Evolutionary conservation across 2,797 vertebrate species (phyloP), one percentile per base, ranked within the genome.

Genomic region (Rhynchotus rufescens): DNA sequence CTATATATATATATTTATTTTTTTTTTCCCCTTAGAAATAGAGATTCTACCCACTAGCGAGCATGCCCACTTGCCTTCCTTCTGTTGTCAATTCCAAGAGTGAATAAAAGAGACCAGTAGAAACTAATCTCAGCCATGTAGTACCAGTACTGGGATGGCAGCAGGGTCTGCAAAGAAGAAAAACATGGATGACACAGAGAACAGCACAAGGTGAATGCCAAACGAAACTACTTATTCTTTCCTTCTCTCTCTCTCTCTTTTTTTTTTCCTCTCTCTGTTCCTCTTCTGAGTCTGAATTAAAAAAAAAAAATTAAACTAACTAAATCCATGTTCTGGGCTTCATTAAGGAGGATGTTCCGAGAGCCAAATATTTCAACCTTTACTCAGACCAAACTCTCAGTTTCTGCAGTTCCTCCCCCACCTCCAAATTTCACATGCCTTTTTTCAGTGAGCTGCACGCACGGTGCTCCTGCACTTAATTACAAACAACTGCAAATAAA

Each of bases 141-240:
- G 96, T 99, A 99, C 99, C 99, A 99, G 91, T 99, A 99, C 75
- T 99, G 99, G 21, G 99, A 99, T 1, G 98, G 96, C 93, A 99
- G 97, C 97, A 99, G 67, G 22, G 98, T 97, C 99, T 99, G 96
- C 22, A 44, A 71, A 25, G 60, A 86, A 56, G 56, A 83, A 92
- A 91, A 60, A 3, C 9, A 44, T 65, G 54, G 71, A 51, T 74
- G 94, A 64, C 80, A 23, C 52, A 10, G 10, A 78, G 61, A 90
- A 67, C 0, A 67, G 49, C 52, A 56, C 45, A 56, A 80, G 56
- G 12, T 4, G 26, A 73, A 54, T 10, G 54, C 30, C 15, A 84
- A 92, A 25, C 45, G 21, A 67, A 80, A 84, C 76, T 7, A 78
- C 30, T 89, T 34, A 23, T 84, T 60, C 90, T 83, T 85, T 51